phyloP scores from a whole-genome alignment of 2,113 vertebrate species.

The Calyptommatus sinebrachiatus region DNA sequence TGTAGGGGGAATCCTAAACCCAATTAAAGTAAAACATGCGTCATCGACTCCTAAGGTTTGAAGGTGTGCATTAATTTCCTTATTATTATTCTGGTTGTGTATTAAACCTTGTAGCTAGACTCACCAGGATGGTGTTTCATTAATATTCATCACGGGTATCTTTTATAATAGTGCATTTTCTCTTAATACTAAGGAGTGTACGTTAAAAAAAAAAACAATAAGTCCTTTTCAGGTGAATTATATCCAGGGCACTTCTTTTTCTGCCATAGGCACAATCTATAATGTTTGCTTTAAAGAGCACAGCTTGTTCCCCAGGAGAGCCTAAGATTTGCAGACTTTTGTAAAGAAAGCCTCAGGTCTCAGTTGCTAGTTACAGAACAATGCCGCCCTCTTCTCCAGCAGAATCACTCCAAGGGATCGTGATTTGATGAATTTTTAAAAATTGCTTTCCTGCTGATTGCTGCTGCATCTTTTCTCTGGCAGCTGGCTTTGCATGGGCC shows the following conservation, averaged over 20 bases:
- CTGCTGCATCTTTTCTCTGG: constrained; percentile 3
- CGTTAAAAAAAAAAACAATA: constrained; percentile 4
- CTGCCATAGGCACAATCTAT: not conserved
- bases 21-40: not conserved
- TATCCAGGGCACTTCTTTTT: constrained; percentile 21
- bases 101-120: constrained; percentile 11
- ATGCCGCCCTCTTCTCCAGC: constrained; percentile 9
- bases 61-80: constrained; percentile 16
- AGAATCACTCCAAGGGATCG: constrained; percentile 11
- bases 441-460: constrained; percentile 14
- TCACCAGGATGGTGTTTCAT: constrained; percentile 27
- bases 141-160: constrained; percentile 27
- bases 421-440: constrained; percentile 32
- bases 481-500: not conserved
- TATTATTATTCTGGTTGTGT: constrained; percentile 10
- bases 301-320: constrained; percentile 25
- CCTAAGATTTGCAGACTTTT: constrained; percentile 23
- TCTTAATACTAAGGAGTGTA: constrained; percentile 4
- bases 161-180: constrained; percentile 20
- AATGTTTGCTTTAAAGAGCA: constrained; percentile 20
- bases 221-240: constrained; percentile 15
- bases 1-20: not conserved
- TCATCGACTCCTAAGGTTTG: constrained; percentile 3
- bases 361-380: constrained; percentile 18
- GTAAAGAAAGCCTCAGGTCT: constrained; percentile 23